These are phyloP conservation scores for Volucella zonaria DNA, from an alignment of 2,888 invertebrate genomes.

Conservation along the genomic window DNA sequence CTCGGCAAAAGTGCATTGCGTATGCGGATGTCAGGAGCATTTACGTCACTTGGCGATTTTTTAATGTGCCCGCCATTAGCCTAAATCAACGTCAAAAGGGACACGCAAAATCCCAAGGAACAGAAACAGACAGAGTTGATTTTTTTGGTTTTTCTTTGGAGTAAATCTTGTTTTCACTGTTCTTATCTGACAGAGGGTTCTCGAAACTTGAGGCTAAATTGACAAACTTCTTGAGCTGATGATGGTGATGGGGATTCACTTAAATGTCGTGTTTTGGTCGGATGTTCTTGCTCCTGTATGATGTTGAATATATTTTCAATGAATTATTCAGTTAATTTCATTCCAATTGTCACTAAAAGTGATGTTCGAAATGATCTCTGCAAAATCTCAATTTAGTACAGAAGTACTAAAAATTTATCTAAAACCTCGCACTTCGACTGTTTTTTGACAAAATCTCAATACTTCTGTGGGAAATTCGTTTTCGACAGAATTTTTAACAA, in stretches of 20 bases:
- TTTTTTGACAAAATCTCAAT: too few species aligned
- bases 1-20: slow-evolving; percentile 29
- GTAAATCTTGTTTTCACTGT: background rate
- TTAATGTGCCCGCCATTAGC: slow-evolving; percentile 65
- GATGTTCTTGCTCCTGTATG: too few species aligned
- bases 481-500: too few species aligned
- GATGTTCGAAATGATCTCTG: too few species aligned
- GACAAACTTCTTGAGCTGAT: slow-evolving; percentile 50
- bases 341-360: too few species aligned
- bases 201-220: slow-evolving; percentile 49
- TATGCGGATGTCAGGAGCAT: slow-evolving; percentile 68
- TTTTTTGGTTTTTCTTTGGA: background rate
- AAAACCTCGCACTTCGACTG: too few species aligned
- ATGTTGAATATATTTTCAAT: too few species aligned
- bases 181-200: slow-evolving; percentile 16
- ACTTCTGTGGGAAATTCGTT: too few species aligned
- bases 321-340: too few species aligned
- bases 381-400: too few species aligned
- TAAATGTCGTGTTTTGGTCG: slow-evolving; percentile 2
- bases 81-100: slow-evolving; percentile 68
- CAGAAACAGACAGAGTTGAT: slow-evolving; percentile 44
- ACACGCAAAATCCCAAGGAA: slow-evolving; percentile 32
- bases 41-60: slow-evolving; percentile 61
- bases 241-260: slow-evolving; percentile 42
- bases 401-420: too few species aligned